Base-by-base conservation (phyloP, 2,113 vertebrate species). In the Neolamprologus ventralis region DNA sequence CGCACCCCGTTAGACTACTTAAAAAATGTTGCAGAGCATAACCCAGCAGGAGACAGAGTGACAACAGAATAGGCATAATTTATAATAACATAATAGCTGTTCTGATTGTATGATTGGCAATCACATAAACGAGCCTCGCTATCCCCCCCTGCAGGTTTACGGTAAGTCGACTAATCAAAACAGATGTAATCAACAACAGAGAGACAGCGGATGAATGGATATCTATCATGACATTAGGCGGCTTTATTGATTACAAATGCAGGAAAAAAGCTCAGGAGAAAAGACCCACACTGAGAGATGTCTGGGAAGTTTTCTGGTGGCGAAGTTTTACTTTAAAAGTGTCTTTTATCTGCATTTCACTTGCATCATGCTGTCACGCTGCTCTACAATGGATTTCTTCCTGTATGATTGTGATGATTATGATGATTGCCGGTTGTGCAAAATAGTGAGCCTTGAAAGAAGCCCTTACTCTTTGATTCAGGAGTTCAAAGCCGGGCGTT, bases 71-170 rank as follows among this genome's bases (percentile, higher is more conserved):
- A 49, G 40, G n/a, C 37, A 26, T 85, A 54, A 79, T 82, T 89
- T 57, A 80, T 90, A 89, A 91, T 71, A 65, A 37, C 73, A 86
- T 92, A 87, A 91, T 89, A 51, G 65, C 83, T 82, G 31, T 26
- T 88, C 86, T 93, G 91, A 91, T 91, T 89, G 82, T 87, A 81
- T 91, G 92, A 93, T 88, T 92, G 86, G 31, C 85, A 92, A 88
- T 94, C 89, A 90, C 71, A 83, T 71, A 86, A 85, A 79, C 2
- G 7, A 83, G 85, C 5, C 49, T 51, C 10, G 26, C 57, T 53
- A 31, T 49, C 14, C 83, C 63, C 47, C 40, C 89, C 88, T 42
- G 79, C 73, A 86, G 87, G 26, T 82, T 26, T 57, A 81, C 85
- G 33, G 80, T 47, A 78, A 87, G 82, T 80, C 11, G 10, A 78